A percentile compares a stretch with the other conserved stretches of the same genome.
Evolutionary conservation across 2,113 vertebrate species (phyloP).

Genomic region (Cranoglanis bouderius): DNA sequence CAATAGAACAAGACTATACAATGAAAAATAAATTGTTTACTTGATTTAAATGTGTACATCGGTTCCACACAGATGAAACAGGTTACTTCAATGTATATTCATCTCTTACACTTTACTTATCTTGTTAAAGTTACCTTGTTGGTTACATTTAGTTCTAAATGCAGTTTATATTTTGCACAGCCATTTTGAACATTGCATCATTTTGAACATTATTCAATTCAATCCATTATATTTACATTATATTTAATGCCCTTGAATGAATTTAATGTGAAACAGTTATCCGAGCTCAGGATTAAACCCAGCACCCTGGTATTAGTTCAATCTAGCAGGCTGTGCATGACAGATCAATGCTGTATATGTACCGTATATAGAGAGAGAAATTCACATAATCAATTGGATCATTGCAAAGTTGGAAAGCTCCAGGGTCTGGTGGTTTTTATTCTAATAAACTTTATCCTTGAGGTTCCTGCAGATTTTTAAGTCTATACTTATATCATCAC

Average conservation of each 20-base stretch:
- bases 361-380: background rate
- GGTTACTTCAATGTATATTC: background rate
- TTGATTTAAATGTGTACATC: background rate
- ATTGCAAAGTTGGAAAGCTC: background rate
- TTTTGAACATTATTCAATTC: background rate
- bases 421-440: background rate
- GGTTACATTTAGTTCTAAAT: background rate
- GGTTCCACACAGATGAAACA: background rate
- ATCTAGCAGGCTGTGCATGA: background rate
- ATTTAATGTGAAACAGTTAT: background rate
- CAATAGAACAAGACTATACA: background rate
- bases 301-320: background rate
- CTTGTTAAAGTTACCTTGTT: background rate
- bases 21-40: background rate
- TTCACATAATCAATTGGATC: background rate
- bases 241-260: background rate
- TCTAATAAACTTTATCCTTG: background rate
- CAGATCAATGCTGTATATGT: background rate
- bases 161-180: background rate
- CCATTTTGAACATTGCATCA: background rate
- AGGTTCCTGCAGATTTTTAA: background rate
- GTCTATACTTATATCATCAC: background rate
- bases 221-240: background rate
- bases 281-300: background rate
- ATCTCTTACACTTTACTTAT: background rate